These are phyloP conservation scores for Teleogryllus occipitalis DNA, from an alignment of 1,140 invertebrate species.

Conservation along the genomic window DNA sequence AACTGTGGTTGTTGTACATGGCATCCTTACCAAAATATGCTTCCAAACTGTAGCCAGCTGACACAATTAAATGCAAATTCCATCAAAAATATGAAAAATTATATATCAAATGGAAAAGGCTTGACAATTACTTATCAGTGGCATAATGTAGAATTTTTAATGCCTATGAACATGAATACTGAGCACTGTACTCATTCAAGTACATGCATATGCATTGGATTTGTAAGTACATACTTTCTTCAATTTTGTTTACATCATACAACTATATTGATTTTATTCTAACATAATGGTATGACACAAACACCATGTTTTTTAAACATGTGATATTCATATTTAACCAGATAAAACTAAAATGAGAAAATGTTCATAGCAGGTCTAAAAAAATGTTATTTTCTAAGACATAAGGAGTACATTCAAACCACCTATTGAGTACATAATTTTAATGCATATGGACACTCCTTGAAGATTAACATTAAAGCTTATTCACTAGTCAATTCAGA, in stretches of 20 bases:
- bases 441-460: background rate
- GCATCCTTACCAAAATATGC: background rate
- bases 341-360: background rate
- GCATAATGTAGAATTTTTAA: background rate
- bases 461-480: background rate
- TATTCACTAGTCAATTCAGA: background rate
- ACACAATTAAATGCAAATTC: background rate
- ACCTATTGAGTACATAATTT: background rate
- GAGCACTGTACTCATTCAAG: background rate
- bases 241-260: background rate
- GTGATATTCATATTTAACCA: background rate
- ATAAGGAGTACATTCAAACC: background rate
- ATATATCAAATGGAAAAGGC: background rate
- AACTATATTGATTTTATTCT: background rate
- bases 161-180: background rate
- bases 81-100: background rate
- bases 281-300: background rate
- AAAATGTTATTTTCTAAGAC: background rate
- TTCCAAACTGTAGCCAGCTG: background rate
- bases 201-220: background rate
- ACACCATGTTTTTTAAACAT: background rate
- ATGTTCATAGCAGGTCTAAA: background rate
- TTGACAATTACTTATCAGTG: background rate
- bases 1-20: background rate
- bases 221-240: background rate